These are phyloP conservation scores for Platalea minor DNA, from an alignment of 2,797 vertebrate genomes.

Conservation along the genomic window DNA sequence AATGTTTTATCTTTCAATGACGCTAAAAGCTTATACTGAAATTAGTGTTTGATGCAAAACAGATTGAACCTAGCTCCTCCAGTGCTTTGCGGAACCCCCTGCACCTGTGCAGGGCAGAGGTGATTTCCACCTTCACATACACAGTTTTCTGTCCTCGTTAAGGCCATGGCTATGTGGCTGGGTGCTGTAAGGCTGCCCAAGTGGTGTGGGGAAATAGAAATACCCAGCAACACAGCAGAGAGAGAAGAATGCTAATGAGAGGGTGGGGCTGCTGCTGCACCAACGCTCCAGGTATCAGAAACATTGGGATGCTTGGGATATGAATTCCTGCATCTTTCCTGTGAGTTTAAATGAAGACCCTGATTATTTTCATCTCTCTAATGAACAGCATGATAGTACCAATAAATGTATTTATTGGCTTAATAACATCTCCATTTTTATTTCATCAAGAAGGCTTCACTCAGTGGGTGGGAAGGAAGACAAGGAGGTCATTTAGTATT, in stretches of 20 bases:
- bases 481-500: neutral
- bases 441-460: neutral
- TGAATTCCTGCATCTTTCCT: neutral
- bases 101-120: neutral
- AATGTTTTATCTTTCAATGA: neutral
- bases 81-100: neutral
- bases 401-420: neutral
- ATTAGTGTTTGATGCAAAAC: neutral
- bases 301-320: neutral
- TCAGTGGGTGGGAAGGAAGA: neutral
- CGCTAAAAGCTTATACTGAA: neutral
- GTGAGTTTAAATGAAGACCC: neutral
- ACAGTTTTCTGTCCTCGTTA: neutral
- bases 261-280: neutral
- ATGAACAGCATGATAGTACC: neutral
- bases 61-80: neutral
- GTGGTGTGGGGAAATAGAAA: neutral
- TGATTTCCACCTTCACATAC: neutral
- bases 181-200: neutral
- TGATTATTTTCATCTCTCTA: neutral
- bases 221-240: too few species aligned
- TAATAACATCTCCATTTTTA: neutral
- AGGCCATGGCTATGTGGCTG: rapidly evolving
- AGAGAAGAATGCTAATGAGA: neutral
- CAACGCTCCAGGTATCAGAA: neutral